Conservation (phyloP, 2,888 invertebrate genomes). For the Eledona agricola region DNA sequence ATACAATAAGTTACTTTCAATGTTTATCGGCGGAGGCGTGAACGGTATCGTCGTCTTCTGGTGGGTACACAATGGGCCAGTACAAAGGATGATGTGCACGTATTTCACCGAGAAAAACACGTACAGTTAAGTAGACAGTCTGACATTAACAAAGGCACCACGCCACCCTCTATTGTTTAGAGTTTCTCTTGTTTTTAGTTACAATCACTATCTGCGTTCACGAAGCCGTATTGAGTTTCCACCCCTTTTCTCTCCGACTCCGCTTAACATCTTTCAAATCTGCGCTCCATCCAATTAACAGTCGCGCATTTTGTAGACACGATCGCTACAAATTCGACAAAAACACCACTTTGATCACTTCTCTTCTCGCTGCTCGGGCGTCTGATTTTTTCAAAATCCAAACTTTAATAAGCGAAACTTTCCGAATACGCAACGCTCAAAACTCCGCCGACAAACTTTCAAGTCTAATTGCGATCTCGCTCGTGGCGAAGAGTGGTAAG, state of each 20-base stretch:
- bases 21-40: conserved; percentile 31
- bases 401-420: conserved; percentile 24
- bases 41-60: conserved; percentile 33
- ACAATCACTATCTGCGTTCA: conserved; percentile 31
- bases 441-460: conserved; percentile 13
- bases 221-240: conserved; percentile 32
- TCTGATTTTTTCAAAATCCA: too few relatives aligned
- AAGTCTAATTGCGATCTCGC: conserved; percentile 19
- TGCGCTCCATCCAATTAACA: conserved; percentile 21
- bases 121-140: conserved; percentile 39
- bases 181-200: conserved; percentile 38
- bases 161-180: conserved; percentile 35
- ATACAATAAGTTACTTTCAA: conserved; percentile 27
- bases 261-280: conserved; percentile 21
- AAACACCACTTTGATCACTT: too few relatives aligned
- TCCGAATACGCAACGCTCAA: conserved; percentile 6
- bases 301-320: conserved; percentile 4
- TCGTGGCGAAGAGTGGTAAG: conserved; percentile 6
- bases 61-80: conserved; percentile 30
- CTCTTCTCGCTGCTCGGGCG: too few relatives aligned
- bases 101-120: conserved; percentile 37
- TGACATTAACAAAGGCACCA: conserved; percentile 38
- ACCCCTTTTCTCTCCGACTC: conserved; percentile 18
- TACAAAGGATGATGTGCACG: conserved; percentile 39
- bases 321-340: too few relatives aligned